Evolutionary conservation across 2,797 vertebrate species (phyloP).

Genomic region (Melanotaenia parkinsoni): DNA sequence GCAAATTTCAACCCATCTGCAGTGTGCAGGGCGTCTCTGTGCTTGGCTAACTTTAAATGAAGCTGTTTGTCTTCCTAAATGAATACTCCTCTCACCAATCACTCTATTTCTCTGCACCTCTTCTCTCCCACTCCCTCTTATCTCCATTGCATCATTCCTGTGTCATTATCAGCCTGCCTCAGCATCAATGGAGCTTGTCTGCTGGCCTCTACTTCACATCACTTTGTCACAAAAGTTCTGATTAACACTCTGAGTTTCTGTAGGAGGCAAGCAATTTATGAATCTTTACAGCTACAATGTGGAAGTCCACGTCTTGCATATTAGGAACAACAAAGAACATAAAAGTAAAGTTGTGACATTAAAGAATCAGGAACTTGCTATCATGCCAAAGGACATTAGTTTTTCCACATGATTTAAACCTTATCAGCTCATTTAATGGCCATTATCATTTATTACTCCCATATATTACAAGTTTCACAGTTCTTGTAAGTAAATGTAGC

Average conservation of each 20-base stretch:
- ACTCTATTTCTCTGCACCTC: slow-evolving; percentile 51
- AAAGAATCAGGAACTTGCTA: background rate
- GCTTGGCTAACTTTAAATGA: slow-evolving; percentile 72
- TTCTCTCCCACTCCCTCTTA: slow-evolving; percentile 44
- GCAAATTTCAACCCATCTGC: slow-evolving; percentile 63
- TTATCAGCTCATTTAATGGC: background rate
- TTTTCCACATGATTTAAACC: background rate
- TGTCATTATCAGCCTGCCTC: slow-evolving; percentile 59
- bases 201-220: slow-evolving; percentile 68
- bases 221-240: slow-evolving; percentile 56
- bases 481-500: background rate
- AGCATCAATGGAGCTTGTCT: slow-evolving; percentile 62
- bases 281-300: background rate
- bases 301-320: background rate
- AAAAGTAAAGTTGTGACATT: slow-evolving; percentile 17
- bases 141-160: slow-evolving; percentile 53
- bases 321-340: slow-evolving; percentile 10
- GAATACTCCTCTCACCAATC: slow-evolving; percentile 63
- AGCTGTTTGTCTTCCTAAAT: slow-evolving; percentile 75
- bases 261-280: slow-evolving; percentile 32
- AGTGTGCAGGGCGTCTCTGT: slow-evolving; percentile 50
- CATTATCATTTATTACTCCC: background rate
- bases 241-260: slow-evolving; percentile 37
- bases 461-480: background rate
- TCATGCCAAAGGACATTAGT: background rate